Evolutionary conservation across 2,888 invertebrate species (phyloP), one percentile per base, ranked within the genome.

Genomic region (Lampropteryx suffumata): DNA sequence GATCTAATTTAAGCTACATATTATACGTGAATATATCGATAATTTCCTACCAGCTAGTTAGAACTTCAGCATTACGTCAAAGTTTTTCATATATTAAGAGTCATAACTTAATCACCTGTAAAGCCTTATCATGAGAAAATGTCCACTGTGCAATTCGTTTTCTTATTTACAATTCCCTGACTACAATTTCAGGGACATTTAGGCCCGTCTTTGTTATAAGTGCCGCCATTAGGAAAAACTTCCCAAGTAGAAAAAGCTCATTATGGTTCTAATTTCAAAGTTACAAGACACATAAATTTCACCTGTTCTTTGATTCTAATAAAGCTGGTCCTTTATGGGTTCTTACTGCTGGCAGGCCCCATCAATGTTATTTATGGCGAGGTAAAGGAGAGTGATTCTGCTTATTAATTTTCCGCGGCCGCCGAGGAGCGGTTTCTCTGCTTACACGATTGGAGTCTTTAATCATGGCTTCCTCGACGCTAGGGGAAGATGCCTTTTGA

Each of bases 351-450:
- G 73, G 69, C 71, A 79, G 79, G 75, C 71, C 72, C 79, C 81
- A 82, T 87, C 83, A 83, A 82, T 78, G 75, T 84, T 78, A 85
- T 87, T 87, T 87, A 87, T 79, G 79, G 67, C 74, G 62, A 76
- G 79, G 78, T 81, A 79, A 82, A 78, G 79, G 81, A 81, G 80
- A 85, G 80, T 83, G 77, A 85, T 86, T 84, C 71, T 69, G 76
- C 79, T 86, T 86, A 86, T 86, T 87, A 87, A 88, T 87, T 85
- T 86, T 72, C 66, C 69, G 70, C 71, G 75, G 74, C 71, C 72
- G 72, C 77, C 72, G 56, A 79, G 82, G 81, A 76, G 81, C 65
- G 82, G 79, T 79, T 79, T 77, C 71, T 72, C 72, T 67, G 74
- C 76, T 79, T 78, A 82, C 79, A 80, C 76, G 81, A 78, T 73